Percentiles rank a stretch among this genome's conserved stretches.
phyloP scores from a whole-genome alignment of 2,888 invertebrate species.

The Chaitophorus viminalis region DNA sequence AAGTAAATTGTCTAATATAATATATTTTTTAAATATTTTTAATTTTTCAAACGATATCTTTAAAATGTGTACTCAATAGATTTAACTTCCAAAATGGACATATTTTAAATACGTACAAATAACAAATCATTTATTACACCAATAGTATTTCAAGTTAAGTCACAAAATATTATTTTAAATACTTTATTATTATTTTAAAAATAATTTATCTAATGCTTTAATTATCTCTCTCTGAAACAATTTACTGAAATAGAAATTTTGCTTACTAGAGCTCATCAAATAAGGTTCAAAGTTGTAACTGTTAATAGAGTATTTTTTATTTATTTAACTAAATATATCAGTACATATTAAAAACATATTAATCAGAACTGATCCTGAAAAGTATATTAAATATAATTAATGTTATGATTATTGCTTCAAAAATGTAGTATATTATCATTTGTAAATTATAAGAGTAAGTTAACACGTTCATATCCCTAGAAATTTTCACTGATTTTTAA shows the following conservation, averaged over 20 bases:
- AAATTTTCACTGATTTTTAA: no score
- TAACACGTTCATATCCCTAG: no score
- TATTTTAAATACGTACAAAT: not conserved
- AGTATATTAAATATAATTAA: no score
- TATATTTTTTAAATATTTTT: not conserved
- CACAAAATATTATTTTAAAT: not conserved
- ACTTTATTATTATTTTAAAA: not conserved
- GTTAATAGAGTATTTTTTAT: not conserved
- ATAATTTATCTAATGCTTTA: not conserved
- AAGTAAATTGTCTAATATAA: not conserved
- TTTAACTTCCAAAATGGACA: not conserved
- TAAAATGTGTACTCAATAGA: not conserved
- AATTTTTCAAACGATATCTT: not conserved
- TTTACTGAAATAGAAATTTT: not conserved
- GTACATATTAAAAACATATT: no score
- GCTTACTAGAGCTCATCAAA: conserved; percentile 12
- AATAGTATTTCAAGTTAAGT: not conserved
- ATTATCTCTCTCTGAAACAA: not conserved
- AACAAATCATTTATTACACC: no score
- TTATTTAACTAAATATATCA: not conserved
- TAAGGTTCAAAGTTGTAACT: not conserved
- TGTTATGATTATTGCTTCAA: no score
- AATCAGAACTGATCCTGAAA: no score
- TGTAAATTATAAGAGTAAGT: no score
- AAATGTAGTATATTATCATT: no score